Base-by-base conservation (phyloP, 2,888 invertebrate species). In the Apotomis betuletana region DNA sequence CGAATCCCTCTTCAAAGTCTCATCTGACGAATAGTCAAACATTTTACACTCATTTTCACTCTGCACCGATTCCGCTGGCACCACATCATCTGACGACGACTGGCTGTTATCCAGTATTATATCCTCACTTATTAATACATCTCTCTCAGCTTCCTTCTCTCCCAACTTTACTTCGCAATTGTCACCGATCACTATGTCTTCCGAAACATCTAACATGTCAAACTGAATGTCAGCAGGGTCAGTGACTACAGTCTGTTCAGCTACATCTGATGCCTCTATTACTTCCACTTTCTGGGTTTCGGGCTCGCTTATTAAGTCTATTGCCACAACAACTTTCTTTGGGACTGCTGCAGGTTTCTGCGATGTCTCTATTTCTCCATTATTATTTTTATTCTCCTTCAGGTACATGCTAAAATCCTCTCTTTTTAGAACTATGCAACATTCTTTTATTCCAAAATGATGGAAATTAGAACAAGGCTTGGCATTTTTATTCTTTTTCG, bases 141-240 rank as follows among this genome's bases (percentile, higher is more conserved):
- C 78, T 12, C 76, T 61, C 49, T 81, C 86, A 41, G 77, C 77
- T 2, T 82, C 84, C 75, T 88, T 90, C 59, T 87, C 87, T 67
- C 81, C 85, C 44, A 74, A 78, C 74, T 91, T 91, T 0, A 85
- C 77, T 69, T 91, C 91, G 79, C 84, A 87, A 69, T 77, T 85
- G 52, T 89, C 89, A 0, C 89, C 92, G 73, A 93, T 90, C 0
- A 90, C 86, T 69, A 93, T 92, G 74, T 92, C 92, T 77, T 92
- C 93, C 0, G 92, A 93, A 0, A 92, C 92, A 80, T 92, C 92
- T 70, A 93, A 81, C 92, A 92, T 92, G 73, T 92, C 92, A 77
- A 93, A 87, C 58, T 90, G 90, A 52, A 92, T 78, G 64, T 90
- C 89, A 62, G 69, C 49, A 12, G 71, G 36, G 41, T 71, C 71